Evolutionary conservation across 1,140 invertebrate species (phyloP).

Genomic region (Ips typographus): DNA sequence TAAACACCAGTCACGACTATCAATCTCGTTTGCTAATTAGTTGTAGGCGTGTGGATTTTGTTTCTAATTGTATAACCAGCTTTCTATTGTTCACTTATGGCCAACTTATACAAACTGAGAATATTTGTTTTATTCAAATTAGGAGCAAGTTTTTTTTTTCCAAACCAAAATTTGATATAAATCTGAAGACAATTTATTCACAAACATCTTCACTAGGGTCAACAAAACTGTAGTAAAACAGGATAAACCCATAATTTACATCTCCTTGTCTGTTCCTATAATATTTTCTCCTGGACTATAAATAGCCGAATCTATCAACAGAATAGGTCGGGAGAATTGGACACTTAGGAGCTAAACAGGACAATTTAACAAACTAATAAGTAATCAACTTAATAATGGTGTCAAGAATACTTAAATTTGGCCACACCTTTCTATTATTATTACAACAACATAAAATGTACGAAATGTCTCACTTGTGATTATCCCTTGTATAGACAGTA

Average conservation of each 20-base stretch:
- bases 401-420: no score
- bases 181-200: conserved; percentile 6
- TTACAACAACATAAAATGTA: no score
- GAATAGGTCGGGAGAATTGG: no score
- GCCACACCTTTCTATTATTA: no score
- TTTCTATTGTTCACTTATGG: not conserved
- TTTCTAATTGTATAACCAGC: not conserved
- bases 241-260: conserved; percentile 6
- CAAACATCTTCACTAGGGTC: conserved; percentile 7
- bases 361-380: no score
- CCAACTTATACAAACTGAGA: not conserved
- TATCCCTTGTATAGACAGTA: no score
- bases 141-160: not conserved
- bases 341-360: no score
- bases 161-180: conserved; percentile 6
- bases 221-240: conserved; percentile 18
- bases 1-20: not conserved
- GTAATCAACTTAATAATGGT: no score
- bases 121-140: not conserved
- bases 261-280: not conserved
- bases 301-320: no score
- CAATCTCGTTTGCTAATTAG: not conserved
- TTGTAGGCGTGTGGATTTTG: not conserved
- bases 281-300: no score
- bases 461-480: no score